phyloP scores from a whole-genome alignment of 2,797 vertebrate species.

The Anolis apletophallus region DNA sequence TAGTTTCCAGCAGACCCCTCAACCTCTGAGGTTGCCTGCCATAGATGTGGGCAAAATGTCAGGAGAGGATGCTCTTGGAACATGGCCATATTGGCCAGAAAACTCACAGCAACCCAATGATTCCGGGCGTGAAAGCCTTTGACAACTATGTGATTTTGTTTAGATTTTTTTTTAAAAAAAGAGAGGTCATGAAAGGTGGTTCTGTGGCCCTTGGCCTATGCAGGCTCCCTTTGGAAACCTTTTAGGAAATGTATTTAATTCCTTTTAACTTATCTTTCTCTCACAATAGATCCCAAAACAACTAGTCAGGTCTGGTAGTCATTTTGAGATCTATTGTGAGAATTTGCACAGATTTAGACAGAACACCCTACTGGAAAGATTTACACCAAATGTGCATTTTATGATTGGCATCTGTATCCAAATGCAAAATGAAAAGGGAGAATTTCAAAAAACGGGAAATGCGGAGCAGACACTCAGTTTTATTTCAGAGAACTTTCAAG shows the following conservation, averaged over 20 bases:
- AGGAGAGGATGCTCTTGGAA: too few relatives aligned
- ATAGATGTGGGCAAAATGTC: too few relatives aligned
- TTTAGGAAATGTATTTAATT: too few relatives aligned
- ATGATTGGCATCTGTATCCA: background rate
- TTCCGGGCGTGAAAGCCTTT: too few relatives aligned
- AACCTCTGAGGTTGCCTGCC: too few relatives aligned
- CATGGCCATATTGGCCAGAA: too few relatives aligned
- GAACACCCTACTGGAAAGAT: background rate
- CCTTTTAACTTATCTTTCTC: too few relatives aligned
- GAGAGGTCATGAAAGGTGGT: too few relatives aligned
- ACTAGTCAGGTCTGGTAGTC: background rate
- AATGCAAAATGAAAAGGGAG: background rate
- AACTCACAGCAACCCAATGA: too few relatives aligned
- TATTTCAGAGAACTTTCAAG: conserved; percentile 24
- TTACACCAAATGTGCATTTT: background rate
- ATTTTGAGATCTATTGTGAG: background rate
- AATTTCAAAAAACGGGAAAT: background rate
- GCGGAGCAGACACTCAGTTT: conserved; percentile 26
- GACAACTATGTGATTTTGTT: background rate
- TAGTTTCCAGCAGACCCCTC: too few relatives aligned
- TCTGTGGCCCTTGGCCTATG: too few relatives aligned
- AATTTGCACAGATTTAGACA: background rate
- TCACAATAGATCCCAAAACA: background rate
- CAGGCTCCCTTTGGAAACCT: too few relatives aligned
- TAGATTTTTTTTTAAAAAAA: background rate